Evolutionary conservation across 2,113 vertebrate genomes (phyloP).

Genomic region (Lepus timidus): DNA sequence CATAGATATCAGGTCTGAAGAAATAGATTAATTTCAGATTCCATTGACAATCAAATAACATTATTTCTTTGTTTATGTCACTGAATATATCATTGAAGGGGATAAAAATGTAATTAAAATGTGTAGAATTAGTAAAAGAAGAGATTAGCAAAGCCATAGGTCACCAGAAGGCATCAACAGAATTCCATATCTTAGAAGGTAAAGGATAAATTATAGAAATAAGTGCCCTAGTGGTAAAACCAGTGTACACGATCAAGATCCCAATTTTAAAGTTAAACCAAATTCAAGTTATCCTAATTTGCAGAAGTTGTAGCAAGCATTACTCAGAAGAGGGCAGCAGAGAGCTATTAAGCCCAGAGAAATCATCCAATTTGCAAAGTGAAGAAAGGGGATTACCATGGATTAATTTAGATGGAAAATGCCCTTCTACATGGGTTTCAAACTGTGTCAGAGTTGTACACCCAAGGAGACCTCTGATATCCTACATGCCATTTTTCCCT

Average conservation of each 20-base stretch:
- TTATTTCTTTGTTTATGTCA: neutral
- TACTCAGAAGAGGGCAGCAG: constrained; percentile 66
- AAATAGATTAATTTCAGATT: neutral
- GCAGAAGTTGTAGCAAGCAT: neutral
- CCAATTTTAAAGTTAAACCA: neutral
- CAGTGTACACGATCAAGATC: neutral
- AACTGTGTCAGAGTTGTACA: neutral
- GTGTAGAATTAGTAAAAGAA: neutral
- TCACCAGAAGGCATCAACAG: neutral
- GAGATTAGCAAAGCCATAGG: no score
- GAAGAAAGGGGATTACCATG: neutral
- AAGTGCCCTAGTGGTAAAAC: neutral
- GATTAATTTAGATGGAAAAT: neutral
- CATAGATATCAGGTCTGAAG: neutral
- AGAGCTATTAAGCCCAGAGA: constrained; percentile 26
- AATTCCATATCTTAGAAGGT: neutral
- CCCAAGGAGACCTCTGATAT: neutral
- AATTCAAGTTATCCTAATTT: neutral
- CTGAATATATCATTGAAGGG: neutral
- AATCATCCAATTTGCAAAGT: neutral
- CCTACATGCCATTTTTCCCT: neutral
- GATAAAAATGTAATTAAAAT: neutral
- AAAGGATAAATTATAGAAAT: neutral
- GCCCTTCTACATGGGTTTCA: neutral
- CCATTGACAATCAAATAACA: neutral